Percentiles rank a stretch among this genome's conserved stretches.
phyloP scores from a whole-genome alignment of 1,140 invertebrate genomes.

The Nymphalis io region DNA sequence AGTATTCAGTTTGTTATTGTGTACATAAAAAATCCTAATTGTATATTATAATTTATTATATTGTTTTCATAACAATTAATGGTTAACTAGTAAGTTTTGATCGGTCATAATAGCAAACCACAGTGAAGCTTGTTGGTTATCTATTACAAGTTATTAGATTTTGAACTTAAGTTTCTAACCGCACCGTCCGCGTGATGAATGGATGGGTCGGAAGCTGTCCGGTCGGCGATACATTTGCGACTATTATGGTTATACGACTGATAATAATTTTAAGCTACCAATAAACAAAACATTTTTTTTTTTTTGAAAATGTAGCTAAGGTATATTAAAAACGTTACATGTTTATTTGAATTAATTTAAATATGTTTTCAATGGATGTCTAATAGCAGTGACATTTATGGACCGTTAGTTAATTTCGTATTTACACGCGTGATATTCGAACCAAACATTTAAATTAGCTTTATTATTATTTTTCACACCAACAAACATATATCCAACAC shows the following conservation, averaged over 20 bases:
- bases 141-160: constrained; percentile 11
- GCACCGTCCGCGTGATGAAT: constrained; percentile 24
- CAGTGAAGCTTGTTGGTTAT: constrained; percentile 10
- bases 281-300: no score
- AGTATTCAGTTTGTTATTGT: no score
- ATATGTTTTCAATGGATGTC: no score
- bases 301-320: no score
- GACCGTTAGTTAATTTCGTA: no score
- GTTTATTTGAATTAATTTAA: no score
- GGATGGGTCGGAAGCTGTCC: background rate
- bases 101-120: background rate
- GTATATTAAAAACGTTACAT: no score
- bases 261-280: background rate
- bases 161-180: constrained; percentile 6
- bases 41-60: no score
- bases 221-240: background rate
- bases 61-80: no score
- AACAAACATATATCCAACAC: background rate
- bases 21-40: no score
- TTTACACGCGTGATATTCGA: no score
- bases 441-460: background rate
- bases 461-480: background rate
- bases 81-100: background rate
- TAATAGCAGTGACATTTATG: no score
- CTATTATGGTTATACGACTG: background rate